Conservation (phyloP, 2,113 vertebrate species). For the Sinocyclocheilus maitianheensis region DNA sequence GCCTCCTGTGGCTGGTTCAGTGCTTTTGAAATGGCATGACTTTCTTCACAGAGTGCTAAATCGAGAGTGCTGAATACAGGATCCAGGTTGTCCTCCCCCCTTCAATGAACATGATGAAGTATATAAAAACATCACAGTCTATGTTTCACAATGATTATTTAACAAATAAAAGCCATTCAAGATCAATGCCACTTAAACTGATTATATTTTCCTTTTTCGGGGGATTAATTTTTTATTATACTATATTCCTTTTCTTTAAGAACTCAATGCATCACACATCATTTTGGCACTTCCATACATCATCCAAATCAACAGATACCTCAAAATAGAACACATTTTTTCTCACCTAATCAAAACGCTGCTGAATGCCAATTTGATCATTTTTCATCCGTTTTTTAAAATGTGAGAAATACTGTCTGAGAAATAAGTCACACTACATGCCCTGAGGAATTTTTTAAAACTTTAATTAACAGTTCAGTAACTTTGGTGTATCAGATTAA, state of each 20-base stretch:
- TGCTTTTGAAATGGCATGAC: not conserved
- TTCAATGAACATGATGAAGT: not conserved
- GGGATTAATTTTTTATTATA: too few species aligned
- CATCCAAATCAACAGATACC: not conserved
- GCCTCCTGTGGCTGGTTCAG: not conserved
- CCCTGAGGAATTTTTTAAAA: not conserved
- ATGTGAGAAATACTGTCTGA: not conserved
- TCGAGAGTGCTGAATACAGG: not conserved
- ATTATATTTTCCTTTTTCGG: too few species aligned
- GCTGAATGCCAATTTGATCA: not conserved
- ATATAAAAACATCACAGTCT: too few species aligned
- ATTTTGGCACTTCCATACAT: not conserved
- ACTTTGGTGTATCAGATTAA: not conserved
- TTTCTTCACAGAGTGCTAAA: not conserved
- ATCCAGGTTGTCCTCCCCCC: not conserved
- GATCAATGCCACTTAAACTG: too few species aligned
- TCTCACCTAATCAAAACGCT: not conserved
- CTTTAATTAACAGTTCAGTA: constrained; percentile 1
- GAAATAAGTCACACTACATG: not conserved
- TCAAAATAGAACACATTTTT: not conserved
- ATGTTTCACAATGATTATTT: too few species aligned
- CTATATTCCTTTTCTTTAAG: too few species aligned
- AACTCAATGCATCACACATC: not conserved
- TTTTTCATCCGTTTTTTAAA: constrained; percentile 4
- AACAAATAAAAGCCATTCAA: too few species aligned